Base-by-base conservation (phyloP, 2,888 invertebrate species). In the Odontothrips loti region DNA sequence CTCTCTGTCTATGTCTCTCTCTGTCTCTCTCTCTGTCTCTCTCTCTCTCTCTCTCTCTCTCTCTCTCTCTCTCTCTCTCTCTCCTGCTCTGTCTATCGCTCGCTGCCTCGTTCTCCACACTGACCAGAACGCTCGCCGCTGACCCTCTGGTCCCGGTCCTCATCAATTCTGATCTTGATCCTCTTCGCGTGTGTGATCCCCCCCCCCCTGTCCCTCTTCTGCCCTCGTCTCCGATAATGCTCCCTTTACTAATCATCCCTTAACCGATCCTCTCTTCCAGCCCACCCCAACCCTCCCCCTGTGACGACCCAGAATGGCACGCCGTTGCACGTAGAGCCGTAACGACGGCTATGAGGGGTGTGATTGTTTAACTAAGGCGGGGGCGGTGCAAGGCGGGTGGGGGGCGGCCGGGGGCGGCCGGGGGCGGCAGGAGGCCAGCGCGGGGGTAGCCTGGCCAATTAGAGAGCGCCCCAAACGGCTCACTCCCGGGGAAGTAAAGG, bases 311-410 rank as follows among this genome's bases (percentile, higher is more conserved):
- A 58, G 58, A 58, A 58, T 58, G 15, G 58, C 58, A 58, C 58
- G 58, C 20, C 58, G 15, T 58, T 20, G 20, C 15, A 20, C 58
- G 4, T 20, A 6, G 58, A 20, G 58, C 58, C 58, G 58, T 20
- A 20, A 6, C 58, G 58, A 43, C 34, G 34, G 34, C 58, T 43
- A 20, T 17, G 58, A 58, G 58, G 58, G 58, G 17, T 58, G 58
- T 58, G 58, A 58, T 58, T 58, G 58, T 58, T 58, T 58, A 58
- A 58, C 58, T 58, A 58, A 58, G 58, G 58, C 15, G 20, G 58
- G 20, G 15, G 20, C 58, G 58, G 58, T 51, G 51, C 48, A 48
- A 2, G 51, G 15, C 51, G 51, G 4, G 51, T 2, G 6, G 2
- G 20, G 15, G 51, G 51, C 51, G 20, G 15, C 6, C 51, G 15